Percentiles rank a stretch among this genome's conserved stretches.
These are phyloP conservation scores for Engraulis encrasicolus DNA, from an alignment of 2,113 vertebrate genomes.

Conservation along the genomic window DNA sequence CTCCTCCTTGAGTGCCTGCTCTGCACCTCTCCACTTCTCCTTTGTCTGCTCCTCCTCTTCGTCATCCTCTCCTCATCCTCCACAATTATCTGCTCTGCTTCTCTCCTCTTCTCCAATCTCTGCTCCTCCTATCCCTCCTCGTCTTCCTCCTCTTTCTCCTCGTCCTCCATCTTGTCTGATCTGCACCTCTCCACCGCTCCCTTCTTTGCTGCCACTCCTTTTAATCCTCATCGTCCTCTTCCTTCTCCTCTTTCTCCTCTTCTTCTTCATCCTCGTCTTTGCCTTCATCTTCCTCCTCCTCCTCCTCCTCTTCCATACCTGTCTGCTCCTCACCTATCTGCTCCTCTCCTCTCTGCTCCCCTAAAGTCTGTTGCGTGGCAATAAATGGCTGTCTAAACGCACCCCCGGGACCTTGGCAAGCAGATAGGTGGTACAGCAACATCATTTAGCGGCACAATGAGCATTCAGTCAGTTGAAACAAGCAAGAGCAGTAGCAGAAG, in stretches of 20 bases:
- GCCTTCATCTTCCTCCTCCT: not conserved
- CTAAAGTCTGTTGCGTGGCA: not conserved
- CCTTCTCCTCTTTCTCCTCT: not conserved
- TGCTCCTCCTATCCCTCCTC: no score
- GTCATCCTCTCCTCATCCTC: no score
- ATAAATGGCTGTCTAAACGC: not conserved
- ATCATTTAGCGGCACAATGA: conserved; percentile 8
- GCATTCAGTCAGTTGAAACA: not conserved
- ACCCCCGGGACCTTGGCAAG: not conserved
- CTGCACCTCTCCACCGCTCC: not conserved
- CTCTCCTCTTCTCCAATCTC: no score
- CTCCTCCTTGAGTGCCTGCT: no score
- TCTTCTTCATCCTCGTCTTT: not conserved
- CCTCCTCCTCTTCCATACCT: not conserved
- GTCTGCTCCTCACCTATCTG: not conserved
- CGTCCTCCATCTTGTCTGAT: no score
- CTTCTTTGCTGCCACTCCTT: not conserved
- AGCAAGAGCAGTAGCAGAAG: not conserved
- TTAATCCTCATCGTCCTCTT: no score
- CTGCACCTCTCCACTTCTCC: no score
- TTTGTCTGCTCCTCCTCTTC: no score
- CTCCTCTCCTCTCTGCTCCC: not conserved
- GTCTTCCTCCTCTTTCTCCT: not conserved
- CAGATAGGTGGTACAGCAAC: not conserved
- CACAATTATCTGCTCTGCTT: no score